Conservation (phyloP, 2,113 vertebrate species). For the Bos indicus region DNA sequence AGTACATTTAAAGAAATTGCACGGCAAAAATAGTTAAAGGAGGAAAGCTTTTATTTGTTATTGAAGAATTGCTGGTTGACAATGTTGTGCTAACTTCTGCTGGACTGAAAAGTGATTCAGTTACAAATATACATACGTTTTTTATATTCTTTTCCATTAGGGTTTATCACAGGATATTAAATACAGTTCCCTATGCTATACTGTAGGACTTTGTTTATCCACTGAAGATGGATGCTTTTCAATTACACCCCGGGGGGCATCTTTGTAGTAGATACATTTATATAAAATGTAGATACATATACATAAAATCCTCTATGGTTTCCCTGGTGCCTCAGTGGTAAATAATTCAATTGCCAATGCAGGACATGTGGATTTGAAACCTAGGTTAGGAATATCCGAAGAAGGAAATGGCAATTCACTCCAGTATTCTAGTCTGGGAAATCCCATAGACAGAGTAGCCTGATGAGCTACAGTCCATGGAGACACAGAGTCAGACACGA, state of each 20-base stretch:
- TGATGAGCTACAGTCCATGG: neutral
- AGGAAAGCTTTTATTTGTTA: neutral
- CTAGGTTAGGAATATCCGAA: neutral
- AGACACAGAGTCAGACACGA: neutral
- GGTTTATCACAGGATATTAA: neutral
- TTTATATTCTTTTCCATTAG: neutral
- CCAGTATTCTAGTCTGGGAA: neutral
- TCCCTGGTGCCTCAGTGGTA: neutral
- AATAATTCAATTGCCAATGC: neutral
- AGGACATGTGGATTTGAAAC: accelerated
- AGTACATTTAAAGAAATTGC: neutral
- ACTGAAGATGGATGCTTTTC: neutral
- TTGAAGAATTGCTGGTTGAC: neutral
- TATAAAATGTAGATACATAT: too few species aligned
- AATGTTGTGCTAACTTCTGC: neutral
- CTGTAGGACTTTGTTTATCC: neutral
- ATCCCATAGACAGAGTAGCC: neutral
- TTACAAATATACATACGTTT: neutral
- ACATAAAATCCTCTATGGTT: neutral
- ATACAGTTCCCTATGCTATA: neutral
- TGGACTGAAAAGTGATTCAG: neutral
- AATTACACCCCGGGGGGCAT: neutral
- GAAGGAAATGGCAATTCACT: neutral
- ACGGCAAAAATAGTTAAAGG: neutral
- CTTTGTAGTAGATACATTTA: neutral